Percentiles rank a stretch among this genome's conserved stretches.
Conservation (phyloP, 2,113 vertebrate species). For the Dinomys branickii region DNA sequence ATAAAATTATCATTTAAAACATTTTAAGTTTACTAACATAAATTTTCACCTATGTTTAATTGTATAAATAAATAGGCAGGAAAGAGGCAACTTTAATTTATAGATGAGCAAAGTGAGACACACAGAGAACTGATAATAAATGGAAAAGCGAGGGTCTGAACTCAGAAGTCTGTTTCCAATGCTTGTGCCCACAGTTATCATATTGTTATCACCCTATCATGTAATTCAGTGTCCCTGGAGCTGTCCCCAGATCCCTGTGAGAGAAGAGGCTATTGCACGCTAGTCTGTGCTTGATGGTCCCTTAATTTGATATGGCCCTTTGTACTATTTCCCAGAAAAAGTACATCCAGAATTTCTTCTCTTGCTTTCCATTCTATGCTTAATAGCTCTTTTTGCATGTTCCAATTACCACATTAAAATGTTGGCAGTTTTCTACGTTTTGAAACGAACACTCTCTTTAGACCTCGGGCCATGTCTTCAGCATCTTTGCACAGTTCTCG, state of each 20-base stretch:
- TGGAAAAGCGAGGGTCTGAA: not conserved
- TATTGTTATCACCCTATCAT: no score
- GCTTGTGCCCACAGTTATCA: not conserved
- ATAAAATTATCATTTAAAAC: conserved; percentile 7
- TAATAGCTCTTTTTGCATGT: not conserved
- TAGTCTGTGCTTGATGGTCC: not conserved
- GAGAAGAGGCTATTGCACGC: not conserved
- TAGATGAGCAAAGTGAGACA: not conserved
- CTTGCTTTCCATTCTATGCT: not conserved
- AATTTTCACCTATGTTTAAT: not conserved
- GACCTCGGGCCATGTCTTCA: not conserved
- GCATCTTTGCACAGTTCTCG: not conserved
- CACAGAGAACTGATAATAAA: not conserved
- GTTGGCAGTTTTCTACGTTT: not conserved
- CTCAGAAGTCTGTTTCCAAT: not conserved
- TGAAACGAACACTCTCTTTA: not conserved
- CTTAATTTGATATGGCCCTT: not conserved
- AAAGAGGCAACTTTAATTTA: not conserved
- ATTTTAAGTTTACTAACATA: not conserved
- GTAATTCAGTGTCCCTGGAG: not conserved
- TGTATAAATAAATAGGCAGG: not conserved
- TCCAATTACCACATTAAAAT: not conserved
- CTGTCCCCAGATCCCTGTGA: not conserved
- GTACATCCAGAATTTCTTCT: not conserved
- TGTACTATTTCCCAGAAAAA: not conserved